Base-by-base conservation (phyloP, 2,113 vertebrate species). In the Nannobrachium achirus region DNA sequence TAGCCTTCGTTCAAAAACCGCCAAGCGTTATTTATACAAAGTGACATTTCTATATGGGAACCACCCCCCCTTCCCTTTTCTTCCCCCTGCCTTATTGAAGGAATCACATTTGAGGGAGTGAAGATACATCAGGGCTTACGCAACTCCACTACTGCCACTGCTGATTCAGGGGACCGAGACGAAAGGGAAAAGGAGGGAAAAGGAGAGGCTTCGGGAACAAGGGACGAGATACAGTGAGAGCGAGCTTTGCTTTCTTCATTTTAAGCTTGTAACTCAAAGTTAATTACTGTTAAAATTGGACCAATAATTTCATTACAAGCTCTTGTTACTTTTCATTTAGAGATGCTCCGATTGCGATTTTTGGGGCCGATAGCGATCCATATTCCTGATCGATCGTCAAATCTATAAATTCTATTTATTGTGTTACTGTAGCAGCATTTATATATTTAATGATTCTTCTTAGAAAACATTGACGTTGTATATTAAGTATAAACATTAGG, bases 21-120 rank as follows among this genome's bases (percentile, higher is more conserved):
- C 80, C 20, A 46, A 80, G 82, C 75, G 64, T 33, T 86, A 86
- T 87, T 86, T 90, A 88, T 49, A 89, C 75, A 83, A 86, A 88
- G 69, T 82, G 81, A 87, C 86, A 81, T 89, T 72, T 85, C 84
- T 83, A 62, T 76, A 82, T 38, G 57, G 59, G 76, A 76, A 67
- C 78, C 81, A 70, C 72, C 78, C 75, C 55, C 59, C 56, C n/a
- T n/a, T 33, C 25, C 25, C 25, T 33, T 33, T 56, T 41, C 48
- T 39, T 39, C 46, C 42, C 57, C 42, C 56, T 9, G 48, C 59
- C 65, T 60, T 50, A 79, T 70, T 61, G 72, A 85, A 45, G 51
- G 71, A 71, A 70, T 58, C 56, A 57, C 19, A 64, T 39, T 33
- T 20, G 46, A 52, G 44, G 33, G 41, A 56, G 42, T 33, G 33